Conservation (phyloP, 2,113 vertebrate genomes). For the Regulus satrapa region DNA sequence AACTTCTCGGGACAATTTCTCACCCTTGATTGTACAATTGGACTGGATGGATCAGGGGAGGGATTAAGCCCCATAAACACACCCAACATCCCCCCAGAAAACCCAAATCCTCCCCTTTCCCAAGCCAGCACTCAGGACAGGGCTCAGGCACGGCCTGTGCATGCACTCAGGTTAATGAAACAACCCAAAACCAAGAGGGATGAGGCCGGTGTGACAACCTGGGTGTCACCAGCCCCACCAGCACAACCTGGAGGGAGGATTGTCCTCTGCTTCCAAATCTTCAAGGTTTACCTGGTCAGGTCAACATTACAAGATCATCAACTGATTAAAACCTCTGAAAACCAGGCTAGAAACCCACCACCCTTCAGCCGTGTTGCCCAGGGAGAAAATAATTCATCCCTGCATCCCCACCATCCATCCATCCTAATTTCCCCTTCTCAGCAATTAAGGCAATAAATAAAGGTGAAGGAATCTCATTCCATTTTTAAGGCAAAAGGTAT, state of each 20-base stretch:
- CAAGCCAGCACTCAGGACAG: neutral
- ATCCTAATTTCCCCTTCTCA: neutral
- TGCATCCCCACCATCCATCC: neutral
- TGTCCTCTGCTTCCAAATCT: neutral
- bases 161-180: neutral
- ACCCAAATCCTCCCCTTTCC: neutral
- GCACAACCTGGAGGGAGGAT: too few species aligned
- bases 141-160: accelerated
- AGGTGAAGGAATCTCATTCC: constrained; percentile 28
- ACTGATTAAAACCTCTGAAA: neutral
- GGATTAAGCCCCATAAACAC: neutral
- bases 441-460: constrained; percentile 42
- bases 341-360: neutral
- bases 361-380: accelerated
- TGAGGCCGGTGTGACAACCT: neutral
- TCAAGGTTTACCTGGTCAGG: neutral
- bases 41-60: neutral
- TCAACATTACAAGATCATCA: neutral
- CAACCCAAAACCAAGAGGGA: accelerated
- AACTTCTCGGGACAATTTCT: neutral
- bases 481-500: neutral
- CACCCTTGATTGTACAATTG: too few species aligned
- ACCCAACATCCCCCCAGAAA: neutral
- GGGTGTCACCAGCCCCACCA: neutral
- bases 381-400: accelerated